These are phyloP conservation scores for Corbicula japonica DNA, from an alignment of 2,888 invertebrate species.

Conservation along the genomic window DNA sequence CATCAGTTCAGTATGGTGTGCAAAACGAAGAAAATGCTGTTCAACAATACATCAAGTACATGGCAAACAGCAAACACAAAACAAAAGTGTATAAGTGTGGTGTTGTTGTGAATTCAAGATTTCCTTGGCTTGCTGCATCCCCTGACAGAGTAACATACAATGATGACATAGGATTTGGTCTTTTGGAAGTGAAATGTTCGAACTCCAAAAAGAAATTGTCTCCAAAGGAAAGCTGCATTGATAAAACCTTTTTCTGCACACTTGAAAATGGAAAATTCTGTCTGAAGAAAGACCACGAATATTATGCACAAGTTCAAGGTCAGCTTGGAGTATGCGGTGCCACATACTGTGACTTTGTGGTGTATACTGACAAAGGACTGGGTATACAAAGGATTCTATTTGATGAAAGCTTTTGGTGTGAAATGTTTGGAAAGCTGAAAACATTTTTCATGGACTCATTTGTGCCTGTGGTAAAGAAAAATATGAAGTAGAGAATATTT, in stretches of 20 bases:
- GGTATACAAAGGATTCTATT: conserved; percentile 31
- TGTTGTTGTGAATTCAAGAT: conserved; percentile 27
- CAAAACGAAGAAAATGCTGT: not conserved
- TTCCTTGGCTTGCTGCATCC: conserved; percentile 53
- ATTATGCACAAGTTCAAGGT: conserved; percentile 55
- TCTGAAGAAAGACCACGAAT: conserved; percentile 36
- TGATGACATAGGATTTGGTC: conserved; percentile 26
- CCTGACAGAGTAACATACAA: conserved; percentile 45
- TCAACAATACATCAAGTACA: not conserved
- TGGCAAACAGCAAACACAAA: not conserved
- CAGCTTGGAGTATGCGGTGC: conserved; percentile 43
- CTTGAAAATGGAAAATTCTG: not conserved
- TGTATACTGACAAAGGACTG: conserved; percentile 40
- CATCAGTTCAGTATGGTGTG: conserved; percentile 2
- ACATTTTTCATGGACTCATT: not conserved
- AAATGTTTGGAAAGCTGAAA: not conserved
- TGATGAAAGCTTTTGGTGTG: conserved; percentile 4
- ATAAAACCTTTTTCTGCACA: conserved; percentile 5
- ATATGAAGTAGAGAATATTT: no score
- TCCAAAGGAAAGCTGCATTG: conserved; percentile 27
- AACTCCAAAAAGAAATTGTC: conserved; percentile 42
- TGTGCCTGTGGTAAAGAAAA: conserved; percentile 9
- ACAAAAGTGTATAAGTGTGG: conserved; percentile 47
- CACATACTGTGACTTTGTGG: conserved; percentile 49
- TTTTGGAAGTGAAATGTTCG: conserved; percentile 59